Evolutionary conservation across 2,888 invertebrate species (phyloP).

Genomic region (Penaeus monodon): DNA sequence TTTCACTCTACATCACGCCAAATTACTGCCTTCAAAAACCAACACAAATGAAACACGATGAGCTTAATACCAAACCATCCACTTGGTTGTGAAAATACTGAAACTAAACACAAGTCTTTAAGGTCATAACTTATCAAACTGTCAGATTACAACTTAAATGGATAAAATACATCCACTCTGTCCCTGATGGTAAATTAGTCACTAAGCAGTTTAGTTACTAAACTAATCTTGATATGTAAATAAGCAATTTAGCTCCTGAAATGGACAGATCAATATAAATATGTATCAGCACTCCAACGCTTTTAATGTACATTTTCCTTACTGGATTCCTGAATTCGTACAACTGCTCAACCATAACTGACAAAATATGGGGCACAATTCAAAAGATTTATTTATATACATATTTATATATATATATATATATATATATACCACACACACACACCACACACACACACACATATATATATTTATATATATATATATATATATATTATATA

Average conservation of each 20-base stretch:
- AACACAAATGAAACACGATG: conserved; percentile 50
- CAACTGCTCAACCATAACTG: too few relatives aligned
- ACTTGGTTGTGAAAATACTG: conserved; percentile 40
- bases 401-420: too few relatives aligned
- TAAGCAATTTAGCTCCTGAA: conserved; percentile 26
- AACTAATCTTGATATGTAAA: conserved; percentile 43
- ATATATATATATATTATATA: too few relatives aligned
- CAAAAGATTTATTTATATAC: too few relatives aligned
- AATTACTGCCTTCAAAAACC: conserved; percentile 44
- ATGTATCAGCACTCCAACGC: too few relatives aligned
- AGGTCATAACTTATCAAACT: conserved; percentile 16
- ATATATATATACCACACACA: not conserved
- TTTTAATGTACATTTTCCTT: too few relatives aligned
- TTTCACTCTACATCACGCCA: conserved; percentile 48
- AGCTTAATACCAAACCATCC: conserved; percentile 49
- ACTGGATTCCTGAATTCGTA: too few relatives aligned
- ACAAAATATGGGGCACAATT: too few relatives aligned
- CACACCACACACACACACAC: too few relatives aligned
- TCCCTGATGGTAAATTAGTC: conserved; percentile 36
- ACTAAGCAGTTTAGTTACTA: conserved; percentile 17
- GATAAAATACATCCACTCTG: too few relatives aligned
- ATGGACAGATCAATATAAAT: too few relatives aligned
- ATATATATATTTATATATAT: too few relatives aligned
- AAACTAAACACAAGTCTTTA: conserved; percentile 37
- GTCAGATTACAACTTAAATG: not conserved